A percentile compares a stretch with the other conserved stretches of the same genome.
Evolutionary conservation across 2,797 vertebrate genomes (phyloP).

Genomic region (Girardinus metallicus): DNA sequence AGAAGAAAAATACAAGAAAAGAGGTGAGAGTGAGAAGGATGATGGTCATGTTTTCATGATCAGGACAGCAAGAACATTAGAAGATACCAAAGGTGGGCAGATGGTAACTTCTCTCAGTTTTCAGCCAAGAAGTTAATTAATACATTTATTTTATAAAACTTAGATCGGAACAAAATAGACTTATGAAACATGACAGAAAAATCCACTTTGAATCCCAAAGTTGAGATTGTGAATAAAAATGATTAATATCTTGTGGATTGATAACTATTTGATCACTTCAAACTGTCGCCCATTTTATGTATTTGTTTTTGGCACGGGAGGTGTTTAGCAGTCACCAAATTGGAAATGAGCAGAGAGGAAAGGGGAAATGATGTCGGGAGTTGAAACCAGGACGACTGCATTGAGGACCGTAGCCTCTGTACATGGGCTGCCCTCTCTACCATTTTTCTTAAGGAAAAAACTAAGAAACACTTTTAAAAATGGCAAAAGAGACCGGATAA

Average conservation of each 20-base stretch:
- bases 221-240: not conserved
- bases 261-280: not conserved
- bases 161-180: not conserved
- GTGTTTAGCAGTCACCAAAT: too few relatives aligned
- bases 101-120: not conserved
- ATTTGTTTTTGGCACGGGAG: not conserved
- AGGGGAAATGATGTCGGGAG: too few relatives aligned
- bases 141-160: not conserved
- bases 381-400: too few relatives aligned
- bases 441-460: not conserved
- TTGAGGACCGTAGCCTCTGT: not conserved
- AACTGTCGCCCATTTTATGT: not conserved
- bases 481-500: not conserved
- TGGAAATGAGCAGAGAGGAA: too few relatives aligned
- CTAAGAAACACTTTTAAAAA: constrained; percentile 1
- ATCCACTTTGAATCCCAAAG: not conserved
- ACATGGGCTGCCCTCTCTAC: not conserved
- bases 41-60: constrained; percentile 6
- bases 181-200: not conserved
- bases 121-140: not conserved
- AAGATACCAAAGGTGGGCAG: not conserved
- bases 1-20: constrained; percentile 5
- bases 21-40: not conserved
- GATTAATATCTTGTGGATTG: not conserved
- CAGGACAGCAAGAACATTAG: not conserved